phyloP scores from a whole-genome alignment of 2,797 vertebrate species.

The Prionace glauca region DNA sequence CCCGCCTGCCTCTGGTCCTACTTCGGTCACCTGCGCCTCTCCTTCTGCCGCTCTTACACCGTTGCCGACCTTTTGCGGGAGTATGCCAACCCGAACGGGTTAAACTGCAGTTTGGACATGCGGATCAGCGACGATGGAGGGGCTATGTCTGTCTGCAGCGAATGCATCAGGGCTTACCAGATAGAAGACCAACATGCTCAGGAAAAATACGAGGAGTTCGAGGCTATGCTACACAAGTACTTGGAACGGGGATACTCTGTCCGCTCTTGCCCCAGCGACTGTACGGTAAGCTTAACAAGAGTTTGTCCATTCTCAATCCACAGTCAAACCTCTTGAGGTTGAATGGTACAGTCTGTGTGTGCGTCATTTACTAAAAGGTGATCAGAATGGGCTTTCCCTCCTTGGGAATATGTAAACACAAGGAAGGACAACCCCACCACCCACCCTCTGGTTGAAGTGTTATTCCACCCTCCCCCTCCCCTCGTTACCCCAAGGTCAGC shows the following conservation, averaged over 20 bases:
- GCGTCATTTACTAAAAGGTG: not conserved
- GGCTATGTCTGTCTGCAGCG: conserved; percentile 66
- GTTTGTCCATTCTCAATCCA: not conserved
- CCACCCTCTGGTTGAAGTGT: no score
- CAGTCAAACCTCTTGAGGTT: no score
- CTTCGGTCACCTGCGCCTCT: conserved; percentile 73
- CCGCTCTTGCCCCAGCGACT: conserved; percentile 66
- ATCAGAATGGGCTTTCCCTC: not conserved
- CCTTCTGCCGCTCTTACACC: conserved; percentile 72
- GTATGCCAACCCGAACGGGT: conserved; percentile 68
- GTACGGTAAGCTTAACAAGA: conserved; percentile 59
- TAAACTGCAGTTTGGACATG: conserved; percentile 71
- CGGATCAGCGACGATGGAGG: conserved; percentile 56
- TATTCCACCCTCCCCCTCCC: no score
- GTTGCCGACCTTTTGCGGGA: conserved; percentile 72
- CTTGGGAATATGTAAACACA: no score
- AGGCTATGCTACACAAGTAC: conserved; percentile 72
- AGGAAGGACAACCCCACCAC: not conserved
- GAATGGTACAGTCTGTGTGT: not conserved
- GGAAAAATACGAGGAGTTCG: conserved; percentile 81
- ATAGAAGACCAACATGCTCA: conserved; percentile 78
- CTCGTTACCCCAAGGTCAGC: not conserved
- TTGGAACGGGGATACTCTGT: conserved; percentile 74
- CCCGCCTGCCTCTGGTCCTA: conserved; percentile 64
- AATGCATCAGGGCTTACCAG: conserved; percentile 70